Conservation (phyloP, 35 echinoderm and acorn worm genomes). For the Apostichopus californicus region DNA sequence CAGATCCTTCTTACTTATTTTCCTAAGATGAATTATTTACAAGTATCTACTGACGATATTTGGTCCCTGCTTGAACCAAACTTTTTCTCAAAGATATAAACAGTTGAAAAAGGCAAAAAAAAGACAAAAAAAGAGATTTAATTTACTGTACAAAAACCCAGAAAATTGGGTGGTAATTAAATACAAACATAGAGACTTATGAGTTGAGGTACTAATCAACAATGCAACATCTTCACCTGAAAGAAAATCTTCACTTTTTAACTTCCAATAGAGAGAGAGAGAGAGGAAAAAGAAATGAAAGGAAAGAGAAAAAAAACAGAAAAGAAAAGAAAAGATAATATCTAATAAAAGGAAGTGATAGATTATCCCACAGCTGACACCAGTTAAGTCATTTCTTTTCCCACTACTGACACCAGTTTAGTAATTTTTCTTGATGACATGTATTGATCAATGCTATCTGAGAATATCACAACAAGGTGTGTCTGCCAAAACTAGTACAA, state of each 20-base stretch:
- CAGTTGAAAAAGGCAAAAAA: background rate
- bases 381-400: too few relatives aligned
- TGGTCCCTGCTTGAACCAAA: conserved; percentile 43
- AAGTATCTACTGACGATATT: conserved; percentile 33
- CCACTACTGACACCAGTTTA: too few relatives aligned
- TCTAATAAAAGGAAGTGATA: too few relatives aligned
- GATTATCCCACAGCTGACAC: too few relatives aligned
- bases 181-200: background rate
- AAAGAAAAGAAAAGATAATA: background rate
- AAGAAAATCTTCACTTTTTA: background rate
- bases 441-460: too few relatives aligned
- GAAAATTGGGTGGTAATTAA: conserved; percentile 5
- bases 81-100: conserved; percentile 19
- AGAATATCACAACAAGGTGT: too few relatives aligned
- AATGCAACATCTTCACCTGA: background rate
- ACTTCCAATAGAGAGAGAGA: background rate
- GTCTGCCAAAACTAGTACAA: too few relatives aligned
- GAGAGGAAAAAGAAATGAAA: background rate
- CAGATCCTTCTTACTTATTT: background rate
- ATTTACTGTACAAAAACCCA: conserved; percentile 46
- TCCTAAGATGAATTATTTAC: conserved; percentile 16
- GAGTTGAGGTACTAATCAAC: conserved; percentile 40
- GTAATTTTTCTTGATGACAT: too few relatives aligned
- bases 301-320: background rate
- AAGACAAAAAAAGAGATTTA: background rate